phyloP scores from a whole-genome alignment of 92 coral and sea anemone species.

The Actinernus sp. region DNA sequence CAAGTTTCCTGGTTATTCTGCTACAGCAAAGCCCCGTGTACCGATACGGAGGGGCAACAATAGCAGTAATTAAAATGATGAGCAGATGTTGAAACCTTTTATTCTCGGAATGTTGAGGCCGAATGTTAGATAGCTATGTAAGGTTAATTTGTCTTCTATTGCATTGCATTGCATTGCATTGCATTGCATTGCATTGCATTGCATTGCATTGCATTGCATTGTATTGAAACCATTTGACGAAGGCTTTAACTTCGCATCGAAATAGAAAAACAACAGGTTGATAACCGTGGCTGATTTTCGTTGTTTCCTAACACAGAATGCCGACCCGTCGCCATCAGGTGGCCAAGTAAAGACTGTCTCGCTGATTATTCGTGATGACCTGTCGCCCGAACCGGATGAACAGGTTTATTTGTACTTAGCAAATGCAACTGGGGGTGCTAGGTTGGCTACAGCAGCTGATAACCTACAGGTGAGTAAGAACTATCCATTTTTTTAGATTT shows the following conservation, averaged over 20 bases:
- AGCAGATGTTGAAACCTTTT: too few species aligned
- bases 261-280: slow-evolving; percentile 2
- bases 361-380: slow-evolving; percentile 77
- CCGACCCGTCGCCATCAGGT: slow-evolving; percentile 58
- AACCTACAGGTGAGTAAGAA: slow-evolving; percentile 72
- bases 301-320: slow-evolving; percentile 13
- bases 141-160: too few species aligned
- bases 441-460: slow-evolving; percentile 72
- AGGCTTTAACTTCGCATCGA: background rate
- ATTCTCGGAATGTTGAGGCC: too few species aligned
- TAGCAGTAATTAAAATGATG: too few species aligned
- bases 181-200: too few species aligned
- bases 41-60: too few species aligned
- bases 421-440: slow-evolving; percentile 85
- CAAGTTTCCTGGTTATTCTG: too few species aligned
- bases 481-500: too few species aligned
- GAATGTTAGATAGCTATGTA: too few species aligned
- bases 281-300: background rate
- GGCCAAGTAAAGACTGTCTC: slow-evolving; percentile 75
- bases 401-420: slow-evolving; percentile 76
- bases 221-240: background rate
- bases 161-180: too few species aligned
- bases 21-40: too few species aligned
- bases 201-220: too few species aligned
- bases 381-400: slow-evolving; percentile 88